Base-by-base conservation (phyloP, 64 coral and sea anemone species). In the Anthopleura sola region DNA sequence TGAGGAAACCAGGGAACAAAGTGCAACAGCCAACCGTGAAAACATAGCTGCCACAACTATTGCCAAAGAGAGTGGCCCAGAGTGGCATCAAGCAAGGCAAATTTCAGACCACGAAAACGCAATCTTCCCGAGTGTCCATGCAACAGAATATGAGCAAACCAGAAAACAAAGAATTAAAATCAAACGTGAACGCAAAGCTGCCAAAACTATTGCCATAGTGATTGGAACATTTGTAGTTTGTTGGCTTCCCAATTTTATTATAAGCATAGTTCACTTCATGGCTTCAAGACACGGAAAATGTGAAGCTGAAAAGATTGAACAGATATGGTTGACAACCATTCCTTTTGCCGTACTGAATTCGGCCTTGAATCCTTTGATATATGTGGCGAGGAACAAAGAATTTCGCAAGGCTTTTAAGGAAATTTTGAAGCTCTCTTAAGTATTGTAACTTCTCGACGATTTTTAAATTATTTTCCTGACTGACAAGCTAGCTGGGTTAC, bases 231-330 rank as follows among this genome's bases (percentile, higher is more conserved):
- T 82, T 82, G 44, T 26, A 6, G 36, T 32, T 14, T 82, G 80
- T 55, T 82, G 80, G 80, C 46, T 82, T 40, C 80, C 80, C 24
- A 82, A 82, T 53, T 23, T 82, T 5, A 40, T 53, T 3, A 82
- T 82, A 16, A 29, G 80, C 12, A 14, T 82, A 15, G 19, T 53
- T 28, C 80, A 82, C 80, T 82, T 82, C 36, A 21, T 26, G 6
- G 44, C 10, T 6, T 82, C 80, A 33, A 55, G 13, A 5, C 3
- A 50, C 80, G 32, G 15, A 1, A 20, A 82, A 16, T 82, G 80
- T 21, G 3, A 24, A 55, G 80, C 80, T 5, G 38, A 82, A 55
- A 48, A 50, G 50, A 51, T 6, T 4, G 80, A 82, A 33, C 80
- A 82, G 47, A 47, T 82, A 6, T 82, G 80, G 80, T 23, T 82